phyloP scores from a whole-genome alignment of 2,113 vertebrate genomes.

The Tupaia tana region DNA sequence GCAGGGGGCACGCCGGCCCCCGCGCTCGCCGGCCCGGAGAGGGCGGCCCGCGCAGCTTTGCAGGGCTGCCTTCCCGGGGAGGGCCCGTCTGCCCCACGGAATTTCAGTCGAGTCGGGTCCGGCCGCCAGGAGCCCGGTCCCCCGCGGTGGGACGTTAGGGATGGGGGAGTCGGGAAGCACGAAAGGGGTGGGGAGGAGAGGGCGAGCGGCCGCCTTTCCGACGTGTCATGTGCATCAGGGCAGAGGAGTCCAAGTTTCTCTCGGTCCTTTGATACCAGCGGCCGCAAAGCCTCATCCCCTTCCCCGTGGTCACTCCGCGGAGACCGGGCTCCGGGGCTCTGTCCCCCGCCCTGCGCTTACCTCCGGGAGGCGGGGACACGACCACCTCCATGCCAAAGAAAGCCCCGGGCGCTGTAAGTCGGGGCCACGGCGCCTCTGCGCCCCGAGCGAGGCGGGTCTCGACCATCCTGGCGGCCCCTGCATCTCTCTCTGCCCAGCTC shows the following conservation, averaged over 20 bases:
- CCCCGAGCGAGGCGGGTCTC: background rate
- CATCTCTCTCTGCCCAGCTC: background rate
- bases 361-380: background rate
- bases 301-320: background rate
- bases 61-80: background rate
- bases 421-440: background rate
- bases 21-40: background rate
- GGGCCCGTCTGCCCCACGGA: background rate
- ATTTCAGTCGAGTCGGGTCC: background rate
- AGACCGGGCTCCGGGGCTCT: background rate
- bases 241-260: constrained; percentile 64
- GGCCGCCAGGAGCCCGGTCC: background rate
- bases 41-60: background rate
- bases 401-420: background rate
- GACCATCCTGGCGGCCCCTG: background rate
- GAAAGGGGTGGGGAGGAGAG: background rate
- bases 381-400: background rate
- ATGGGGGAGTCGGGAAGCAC: background rate
- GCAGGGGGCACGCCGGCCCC: background rate
- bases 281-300: background rate
- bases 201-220: background rate
- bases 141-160: constrained; percentile 35
- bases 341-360: background rate
- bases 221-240: background rate
- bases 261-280: background rate